Base-by-base conservation (phyloP, 2,888 invertebrate genomes). In the Melipona bicolor region DNA sequence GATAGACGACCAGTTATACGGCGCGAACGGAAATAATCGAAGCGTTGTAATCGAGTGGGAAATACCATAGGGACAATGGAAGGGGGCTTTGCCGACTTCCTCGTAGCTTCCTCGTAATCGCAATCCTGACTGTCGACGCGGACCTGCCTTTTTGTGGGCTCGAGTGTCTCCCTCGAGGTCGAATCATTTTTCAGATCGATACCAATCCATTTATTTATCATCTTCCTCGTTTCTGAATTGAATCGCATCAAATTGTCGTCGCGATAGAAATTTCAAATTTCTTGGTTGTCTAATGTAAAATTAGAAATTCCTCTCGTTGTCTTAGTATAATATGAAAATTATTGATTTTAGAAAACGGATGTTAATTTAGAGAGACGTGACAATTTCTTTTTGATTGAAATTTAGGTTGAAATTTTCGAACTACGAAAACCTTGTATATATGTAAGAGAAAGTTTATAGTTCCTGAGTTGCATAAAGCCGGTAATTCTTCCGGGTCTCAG, bases 41-140 rank as follows among this genome's bases (percentile, higher is more conserved):
- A 89, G 79, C 74, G 82, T 81, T 79, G 87, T 84, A 77, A 77
- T 73, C 54, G 88, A 88, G 88, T 84, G 88, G 88, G 88, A 86
- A 68, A 71, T 70, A 84, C 79, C 80, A 68, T 32, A 54, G 65
- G 65, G 52, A 43, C 72, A 65, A 54, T 62, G 73, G 87, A 70
- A 79, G 74, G 77, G 75, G 84, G 75, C 70, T 78, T 77, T 87
- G 88, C 86, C 86, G 89, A 91, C 93, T 93, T 93, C 92, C 93
- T 92, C 89, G 91, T 91, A 89, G 88, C 91, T 91, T 92, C 91
- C 91, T 91, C 90, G 89, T 91, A 89, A 89, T 86, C 85, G 88
- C 80, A 81, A 84, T 83, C 84, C 83, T 81, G 84, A 78, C 88
- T 81, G 82, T 77, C 79, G 83, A 69, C 85, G 77, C 81, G 87